Evolutionary conservation across 92 coral and sea anemone species (phyloP), one percentile per base, ranked within the genome.

Genomic region (Zoanthus solanderi): DNA sequence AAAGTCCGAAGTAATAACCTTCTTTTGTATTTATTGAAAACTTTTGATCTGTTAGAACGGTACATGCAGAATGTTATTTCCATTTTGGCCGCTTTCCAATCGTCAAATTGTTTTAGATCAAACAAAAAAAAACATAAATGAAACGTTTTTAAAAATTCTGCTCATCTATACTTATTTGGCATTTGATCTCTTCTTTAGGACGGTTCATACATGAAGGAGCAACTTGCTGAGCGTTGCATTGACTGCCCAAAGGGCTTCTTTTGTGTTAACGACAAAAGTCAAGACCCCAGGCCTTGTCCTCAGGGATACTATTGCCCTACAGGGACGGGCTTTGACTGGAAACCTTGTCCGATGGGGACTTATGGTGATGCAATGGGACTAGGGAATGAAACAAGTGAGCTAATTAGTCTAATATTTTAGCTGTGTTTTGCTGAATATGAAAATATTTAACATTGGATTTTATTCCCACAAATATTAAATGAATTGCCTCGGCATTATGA

Each of bases 261-360:
- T 85, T 97, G 99, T 86, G 99, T 97, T 47, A 88, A 96, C 57
- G 99, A 97, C 61, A 97, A 97, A 86, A 97, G 99, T 78, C 95
- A 92, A 83, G 97, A 97, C 84, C 99, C 99, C 23, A 88, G 76
- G 23, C 96, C 98, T 12, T 97, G 99, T 85, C 99, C 99, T 17
- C 89, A 56, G n/a, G 99, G 99, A 23, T 97, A 92, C 75, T 97
- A 95, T 86, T 97, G 99, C 72, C 92, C 95, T 9, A 65, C 71
- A 9, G 84, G 94, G 7, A 97, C 99, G 29, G 99, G 99, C 18
- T 97, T 95, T 66, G 77, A 97, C 91, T 97, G 98, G 98, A 90
- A 88, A 31, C 92, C 97, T 5, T 97, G 99, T 76, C 98, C 95
- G 5, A 94, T 92, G 83, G 99, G 99, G 42, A 92, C 96, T 2